Percentiles rank a stretch among this genome's conserved stretches.
phyloP scores from a whole-genome alignment of 2,888 invertebrate genomes.

The Drosophila mettleri region DNA sequence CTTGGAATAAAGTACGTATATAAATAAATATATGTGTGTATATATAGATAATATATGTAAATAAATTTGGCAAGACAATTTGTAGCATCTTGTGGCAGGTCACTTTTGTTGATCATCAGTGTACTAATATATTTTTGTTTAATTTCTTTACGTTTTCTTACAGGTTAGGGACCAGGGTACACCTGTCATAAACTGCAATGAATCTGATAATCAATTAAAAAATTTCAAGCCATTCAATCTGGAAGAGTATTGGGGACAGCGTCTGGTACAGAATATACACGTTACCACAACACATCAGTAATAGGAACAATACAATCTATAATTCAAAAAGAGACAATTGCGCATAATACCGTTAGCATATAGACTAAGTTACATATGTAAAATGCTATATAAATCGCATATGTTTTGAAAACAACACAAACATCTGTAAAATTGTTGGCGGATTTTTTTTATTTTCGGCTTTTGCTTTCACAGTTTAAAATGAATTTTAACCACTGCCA shows the following conservation, averaged over 20 bases:
- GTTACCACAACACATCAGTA: constrained; percentile 78
- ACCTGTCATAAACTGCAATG: constrained; percentile 82
- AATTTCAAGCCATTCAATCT: constrained; percentile 92
- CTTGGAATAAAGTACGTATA: constrained; percentile 88
- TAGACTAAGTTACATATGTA: constrained; percentile 44
- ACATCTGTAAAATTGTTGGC: constrained; percentile 47
- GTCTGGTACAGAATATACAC: constrained; percentile 88
- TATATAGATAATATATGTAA: not conserved
- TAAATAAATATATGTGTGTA: not conserved
- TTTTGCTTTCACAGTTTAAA: constrained; percentile 16
- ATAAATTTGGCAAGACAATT: constrained; percentile 26
- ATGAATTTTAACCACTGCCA: constrained; percentile 62
- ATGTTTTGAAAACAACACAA: constrained; percentile 44
- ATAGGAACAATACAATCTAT: constrained; percentile 34
- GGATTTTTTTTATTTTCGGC: constrained; percentile 20
- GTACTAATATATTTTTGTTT: not conserved
- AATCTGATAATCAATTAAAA: constrained; percentile 87
- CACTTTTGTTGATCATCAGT: constrained; percentile 13
- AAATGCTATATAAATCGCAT: constrained; percentile 39
- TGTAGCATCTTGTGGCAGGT: constrained; percentile 48
- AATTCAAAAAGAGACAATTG: constrained; percentile 46
- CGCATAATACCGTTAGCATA: constrained; percentile 51
- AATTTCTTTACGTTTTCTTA: constrained; percentile 4
- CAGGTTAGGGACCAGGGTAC: constrained; percentile 87
- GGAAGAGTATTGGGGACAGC: constrained; percentile 91